phyloP scores from a whole-genome alignment of 2,797 vertebrate species.

The Anomalospiza imberbis region DNA sequence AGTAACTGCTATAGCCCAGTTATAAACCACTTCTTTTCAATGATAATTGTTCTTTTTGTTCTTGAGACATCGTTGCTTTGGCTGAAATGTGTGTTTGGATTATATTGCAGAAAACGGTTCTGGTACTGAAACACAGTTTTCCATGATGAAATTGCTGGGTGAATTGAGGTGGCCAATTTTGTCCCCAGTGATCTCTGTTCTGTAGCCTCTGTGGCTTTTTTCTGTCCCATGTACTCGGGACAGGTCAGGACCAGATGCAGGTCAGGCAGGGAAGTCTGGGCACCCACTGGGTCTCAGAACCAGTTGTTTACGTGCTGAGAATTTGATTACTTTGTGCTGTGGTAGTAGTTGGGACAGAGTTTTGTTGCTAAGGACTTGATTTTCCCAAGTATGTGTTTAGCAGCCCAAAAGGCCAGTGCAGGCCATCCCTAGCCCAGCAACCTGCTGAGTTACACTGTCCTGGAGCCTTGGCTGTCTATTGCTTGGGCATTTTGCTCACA shows the following conservation, averaged over 20 bases:
- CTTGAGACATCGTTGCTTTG: background rate
- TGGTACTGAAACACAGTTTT: background rate
- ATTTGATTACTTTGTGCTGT: background rate
- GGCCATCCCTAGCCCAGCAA: background rate
- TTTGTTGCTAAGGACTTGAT: background rate
- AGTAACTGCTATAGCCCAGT: background rate
- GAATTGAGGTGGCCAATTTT: background rate
- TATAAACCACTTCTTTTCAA: background rate
- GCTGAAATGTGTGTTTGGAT: background rate
- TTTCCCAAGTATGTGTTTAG: background rate
- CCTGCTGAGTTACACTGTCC: no score
- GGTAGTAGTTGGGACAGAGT: background rate
- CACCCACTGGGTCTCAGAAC: rapidly evolving
- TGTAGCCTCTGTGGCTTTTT: background rate
- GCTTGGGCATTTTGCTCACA: rapidly evolving
- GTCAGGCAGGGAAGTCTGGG: background rate
- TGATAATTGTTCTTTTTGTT: constrained; percentile 12
- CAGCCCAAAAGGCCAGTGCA: background rate
- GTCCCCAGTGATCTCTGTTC: background rate
- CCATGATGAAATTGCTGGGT: background rate
- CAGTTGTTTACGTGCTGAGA: background rate
- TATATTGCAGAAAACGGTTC: background rate
- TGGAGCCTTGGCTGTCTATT: rapidly evolving
- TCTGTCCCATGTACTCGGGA: background rate
- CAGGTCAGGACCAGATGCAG: background rate